These are phyloP conservation scores for Pseudopipra pipra DNA, from an alignment of 2,113 vertebrate species.

Conservation along the genomic window DNA sequence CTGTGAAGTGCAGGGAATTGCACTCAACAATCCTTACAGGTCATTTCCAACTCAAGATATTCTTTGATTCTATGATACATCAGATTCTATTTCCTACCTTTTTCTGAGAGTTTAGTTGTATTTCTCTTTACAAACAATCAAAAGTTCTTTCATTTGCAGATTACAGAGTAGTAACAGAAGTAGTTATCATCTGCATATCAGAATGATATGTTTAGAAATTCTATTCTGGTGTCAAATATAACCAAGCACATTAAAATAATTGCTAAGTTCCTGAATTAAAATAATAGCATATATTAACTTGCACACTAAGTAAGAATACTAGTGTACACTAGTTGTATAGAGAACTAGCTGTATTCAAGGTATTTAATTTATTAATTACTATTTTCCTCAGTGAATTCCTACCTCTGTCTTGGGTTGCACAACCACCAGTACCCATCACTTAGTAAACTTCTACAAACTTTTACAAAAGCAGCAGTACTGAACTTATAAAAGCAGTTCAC, in stretches of 20 bases:
- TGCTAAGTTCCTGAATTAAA: not conserved
- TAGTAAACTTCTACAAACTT: not conserved
- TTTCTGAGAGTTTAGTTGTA: not conserved
- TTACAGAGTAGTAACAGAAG: not conserved
- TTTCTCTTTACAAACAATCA: not conserved
- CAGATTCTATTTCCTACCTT: not conserved
- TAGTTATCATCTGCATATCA: not conserved
- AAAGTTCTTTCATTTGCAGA: not conserved
- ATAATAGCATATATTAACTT: not conserved
- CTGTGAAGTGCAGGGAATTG: not conserved
- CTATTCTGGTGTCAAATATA: not conserved
- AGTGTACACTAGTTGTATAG: not conserved
- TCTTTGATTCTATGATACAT: not conserved
- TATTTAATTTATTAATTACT: not conserved
- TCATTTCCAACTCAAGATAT: not conserved
- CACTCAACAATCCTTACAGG: not conserved
- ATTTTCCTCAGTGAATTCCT: not conserved
- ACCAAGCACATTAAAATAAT: not conserved
- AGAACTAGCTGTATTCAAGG: not conserved
- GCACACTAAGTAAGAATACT: not conserved
- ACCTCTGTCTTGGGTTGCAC: not conserved
- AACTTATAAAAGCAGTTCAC: not conserved
- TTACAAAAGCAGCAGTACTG: not conserved
- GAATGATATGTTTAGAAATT: not conserved
- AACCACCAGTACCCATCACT: not conserved